phyloP scores from a whole-genome alignment of 2,797 vertebrate species.

The Sparus aurata region DNA sequence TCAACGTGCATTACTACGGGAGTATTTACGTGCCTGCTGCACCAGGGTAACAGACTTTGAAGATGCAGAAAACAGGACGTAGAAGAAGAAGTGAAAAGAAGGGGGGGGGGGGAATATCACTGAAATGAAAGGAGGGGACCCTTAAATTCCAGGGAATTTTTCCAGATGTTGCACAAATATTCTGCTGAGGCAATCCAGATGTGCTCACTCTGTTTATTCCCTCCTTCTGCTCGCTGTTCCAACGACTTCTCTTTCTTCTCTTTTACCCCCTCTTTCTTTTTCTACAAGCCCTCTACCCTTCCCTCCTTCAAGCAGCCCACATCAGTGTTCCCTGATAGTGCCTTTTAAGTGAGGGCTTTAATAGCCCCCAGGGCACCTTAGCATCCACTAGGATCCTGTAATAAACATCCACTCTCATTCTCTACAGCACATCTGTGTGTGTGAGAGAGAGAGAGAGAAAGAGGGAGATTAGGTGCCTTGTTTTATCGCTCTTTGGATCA shows the following conservation, averaged over 20 bases:
- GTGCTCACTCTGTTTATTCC: constrained; percentile 78
- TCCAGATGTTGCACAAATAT: constrained; percentile 88
- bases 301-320: constrained; percentile 47
- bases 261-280: constrained; percentile 24
- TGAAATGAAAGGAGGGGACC: constrained; percentile 83
- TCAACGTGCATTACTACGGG: constrained; percentile 71
- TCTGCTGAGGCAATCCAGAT: constrained; percentile 87
- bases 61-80: constrained; percentile 71
- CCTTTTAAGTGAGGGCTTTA: constrained; percentile 79
- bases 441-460: constrained; percentile 8
- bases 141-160: constrained; percentile 87
- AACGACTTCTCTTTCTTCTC: constrained; percentile 65
- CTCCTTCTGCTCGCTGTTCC: constrained; percentile 65
- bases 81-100: constrained; percentile 46
- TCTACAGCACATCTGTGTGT: constrained; percentile 32
- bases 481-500: constrained; percentile 77
- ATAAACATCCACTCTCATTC: constrained; percentile 82
- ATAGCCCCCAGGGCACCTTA: constrained; percentile 76
- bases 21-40: constrained; percentile 77
- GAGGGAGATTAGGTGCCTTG: constrained; percentile 60
- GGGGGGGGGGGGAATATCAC: constrained; percentile 33
- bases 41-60: constrained; percentile 76
- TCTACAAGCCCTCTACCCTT: constrained; percentile 33
- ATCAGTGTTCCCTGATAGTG: constrained; percentile 69
- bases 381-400: constrained; percentile 79